Evolutionary conservation across 1,140 invertebrate species (phyloP), one percentile per base, ranked within the genome.

Genomic region (Triops longicaudatus): DNA sequence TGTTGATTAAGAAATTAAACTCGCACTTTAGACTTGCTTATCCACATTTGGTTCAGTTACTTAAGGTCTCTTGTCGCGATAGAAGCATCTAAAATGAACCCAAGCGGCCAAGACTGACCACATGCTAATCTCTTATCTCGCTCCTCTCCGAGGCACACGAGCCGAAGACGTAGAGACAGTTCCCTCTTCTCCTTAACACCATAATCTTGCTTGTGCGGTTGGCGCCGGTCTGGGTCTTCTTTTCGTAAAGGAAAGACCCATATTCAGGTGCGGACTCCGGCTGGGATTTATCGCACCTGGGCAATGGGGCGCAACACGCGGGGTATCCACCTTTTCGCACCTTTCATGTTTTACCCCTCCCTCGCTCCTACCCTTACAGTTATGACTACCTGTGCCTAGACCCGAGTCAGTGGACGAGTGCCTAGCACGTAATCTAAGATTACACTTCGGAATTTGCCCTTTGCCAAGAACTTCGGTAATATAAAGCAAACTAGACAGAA

Each of bases 271-370:
- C 50, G 50, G 50, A 63, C 50, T 63, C 50, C 14, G 50, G 50
- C 50, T 63, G 50, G 50, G 50, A 63, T 63, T 63, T 63, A 63
- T 63, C 50, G 50, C 50, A 63, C 50, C 50, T 63, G 50, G 50
- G 50, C 50, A 63, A 63, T 63, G 50, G 50, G 50, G 50, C 50
- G 50, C 50, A 63, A 63, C 50, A 63, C 50, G 50, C 50, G 50
- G 50, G 50, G 22, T 63, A 63, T 22, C 50, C 50, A 63, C 50
- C 50, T 63, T 63, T 63, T 63, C 50, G 50, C 50, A 63, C 50
- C 50, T 63, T 63, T 63, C 50, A 63, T 63, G 50, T 10, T 63
- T 63, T 63, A 63, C 50, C 50, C 43, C 50, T 63, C 50, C 50
- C 50, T 63, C 50, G 3, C 22, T 9, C 50, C 3, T 63, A 63